Conservation (phyloP, 2,113 vertebrate species). For the Athene noctua region DNA sequence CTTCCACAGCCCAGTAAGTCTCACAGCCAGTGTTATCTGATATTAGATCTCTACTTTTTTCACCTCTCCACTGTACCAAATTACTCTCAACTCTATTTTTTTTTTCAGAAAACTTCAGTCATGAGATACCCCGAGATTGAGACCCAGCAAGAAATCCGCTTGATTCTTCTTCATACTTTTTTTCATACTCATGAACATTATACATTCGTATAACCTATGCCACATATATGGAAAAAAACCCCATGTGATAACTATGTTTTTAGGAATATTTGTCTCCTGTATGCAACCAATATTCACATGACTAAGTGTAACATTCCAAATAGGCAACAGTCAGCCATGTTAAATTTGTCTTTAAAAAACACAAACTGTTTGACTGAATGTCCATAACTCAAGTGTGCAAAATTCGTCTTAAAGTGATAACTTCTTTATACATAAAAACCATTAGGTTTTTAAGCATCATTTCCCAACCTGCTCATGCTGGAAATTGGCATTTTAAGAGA, state of each 20-base stretch:
- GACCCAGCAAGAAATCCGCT: background rate
- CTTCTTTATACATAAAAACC: background rate
- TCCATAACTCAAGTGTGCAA: background rate
- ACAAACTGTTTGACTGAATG: background rate
- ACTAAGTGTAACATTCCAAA: background rate
- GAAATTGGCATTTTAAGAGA: background rate
- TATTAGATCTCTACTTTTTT: background rate
- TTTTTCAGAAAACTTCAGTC: background rate
- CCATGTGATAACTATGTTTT: background rate
- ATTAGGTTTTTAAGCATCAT: background rate
- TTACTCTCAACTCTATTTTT: background rate
- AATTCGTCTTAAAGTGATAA: background rate
- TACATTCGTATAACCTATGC: background rate
- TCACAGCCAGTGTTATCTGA: background rate
- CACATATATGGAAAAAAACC: background rate
- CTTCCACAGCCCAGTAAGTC: background rate
- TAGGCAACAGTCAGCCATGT: background rate
- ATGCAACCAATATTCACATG: background rate
- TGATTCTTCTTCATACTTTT: background rate
- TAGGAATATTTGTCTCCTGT: background rate
- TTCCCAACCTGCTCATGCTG: background rate
- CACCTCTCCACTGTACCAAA: background rate
- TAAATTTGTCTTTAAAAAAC: background rate
- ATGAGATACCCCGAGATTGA: background rate
- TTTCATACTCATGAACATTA: background rate